These are phyloP conservation scores for Drosophila emarginata DNA, from an alignment of 2,888 invertebrate genomes.

Conservation along the genomic window DNA sequence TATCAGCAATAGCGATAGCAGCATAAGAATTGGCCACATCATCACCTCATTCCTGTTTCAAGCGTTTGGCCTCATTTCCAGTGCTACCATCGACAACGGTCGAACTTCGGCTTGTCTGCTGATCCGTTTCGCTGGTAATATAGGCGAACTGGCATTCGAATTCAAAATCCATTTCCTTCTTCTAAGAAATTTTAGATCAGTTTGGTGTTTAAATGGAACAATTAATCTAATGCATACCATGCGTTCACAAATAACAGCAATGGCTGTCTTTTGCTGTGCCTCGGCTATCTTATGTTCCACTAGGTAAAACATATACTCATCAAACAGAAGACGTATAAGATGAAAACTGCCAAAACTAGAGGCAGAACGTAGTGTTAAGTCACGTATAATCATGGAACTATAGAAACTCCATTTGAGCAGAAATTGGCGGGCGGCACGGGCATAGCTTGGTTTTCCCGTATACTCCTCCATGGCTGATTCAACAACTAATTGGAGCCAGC, in stretches of 20 bases:
- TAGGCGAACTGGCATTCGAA: slow-evolving; percentile 81
- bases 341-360: slow-evolving; percentile 99
- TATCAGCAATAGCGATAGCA: slow-evolving; percentile 22
- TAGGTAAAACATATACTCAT: slow-evolving; percentile 99
- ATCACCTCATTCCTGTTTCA: slow-evolving; percentile 79
- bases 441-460: slow-evolving; percentile 91
- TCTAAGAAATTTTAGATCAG: slow-evolving; percentile 56
- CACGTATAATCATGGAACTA: slow-evolving; percentile 98
- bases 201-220: slow-evolving; percentile 23
- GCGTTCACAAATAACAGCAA: slow-evolving; percentile 92
- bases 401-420: slow-evolving; percentile 99
- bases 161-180: slow-evolving; percentile 80
- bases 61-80: slow-evolving; percentile 74
- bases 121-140: slow-evolving; percentile 69
- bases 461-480: slow-evolving; percentile 94
- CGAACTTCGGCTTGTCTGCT: slow-evolving; percentile 49
- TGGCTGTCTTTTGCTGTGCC: slow-evolving; percentile 94
- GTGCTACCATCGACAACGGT: slow-evolving; percentile 27
- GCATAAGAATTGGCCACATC: slow-evolving; percentile 37
- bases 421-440: slow-evolving; percentile 94
- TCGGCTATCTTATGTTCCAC: slow-evolving; percentile 98
- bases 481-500: slow-evolving; percentile 97
- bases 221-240: slow-evolving; percentile 64
- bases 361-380: slow-evolving; percentile 96
- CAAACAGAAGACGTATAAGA: slow-evolving; percentile 97